Base-by-base conservation (phyloP, 2,113 vertebrate species). In the Pardalotus punctatus region DNA sequence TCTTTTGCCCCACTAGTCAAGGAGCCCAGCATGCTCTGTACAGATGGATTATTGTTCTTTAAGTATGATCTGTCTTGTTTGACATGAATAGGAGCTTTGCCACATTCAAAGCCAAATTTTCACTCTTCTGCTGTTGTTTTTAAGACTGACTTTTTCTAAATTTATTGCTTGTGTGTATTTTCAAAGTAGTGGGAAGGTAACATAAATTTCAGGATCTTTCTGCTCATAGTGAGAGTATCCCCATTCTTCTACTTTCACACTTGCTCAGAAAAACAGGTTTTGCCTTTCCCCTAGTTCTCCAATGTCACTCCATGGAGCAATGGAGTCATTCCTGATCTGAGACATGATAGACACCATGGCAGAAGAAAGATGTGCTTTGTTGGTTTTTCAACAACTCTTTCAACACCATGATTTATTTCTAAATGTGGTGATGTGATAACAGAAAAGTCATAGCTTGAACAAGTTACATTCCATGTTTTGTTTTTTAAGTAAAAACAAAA, bases 291-390 rank as follows among this genome's bases (percentile, higher is more conserved):
- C 3, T 73, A 8, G 5, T 20, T 83, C 36, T 43, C 28, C 65
- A 54, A 19, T 72, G 57, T 22, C 13, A 36, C 8, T 81, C 22
- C 20, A n/a, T 43, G 23, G 17, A 90, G 6, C 17, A 35, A 3
- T 27, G 4, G 14, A 60, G 27, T 64, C 4, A 42, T 51, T 90
- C 43, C 35, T 81, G 38, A 36, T 65, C 5, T 79, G 29, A n/a
- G 31, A 70, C 0, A 0, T 36, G 10, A 58, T 6, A 78, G 24
- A 66, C 6, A 43, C 1, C 11, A 2, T 69, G 11, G 13, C 36
- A 81, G 35, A 50, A 92, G 29, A 88, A 88, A 60, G 2, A 20
- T 47, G 12, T 38, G 3, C 5, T 70, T 81, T 79, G 3, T 12
- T 67, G 25, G 1, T 76, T 76, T 90, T 90, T 64, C 20, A 47